Conservation (phyloP, 2,797 vertebrate species). For the Psittacula derbiana region DNA sequence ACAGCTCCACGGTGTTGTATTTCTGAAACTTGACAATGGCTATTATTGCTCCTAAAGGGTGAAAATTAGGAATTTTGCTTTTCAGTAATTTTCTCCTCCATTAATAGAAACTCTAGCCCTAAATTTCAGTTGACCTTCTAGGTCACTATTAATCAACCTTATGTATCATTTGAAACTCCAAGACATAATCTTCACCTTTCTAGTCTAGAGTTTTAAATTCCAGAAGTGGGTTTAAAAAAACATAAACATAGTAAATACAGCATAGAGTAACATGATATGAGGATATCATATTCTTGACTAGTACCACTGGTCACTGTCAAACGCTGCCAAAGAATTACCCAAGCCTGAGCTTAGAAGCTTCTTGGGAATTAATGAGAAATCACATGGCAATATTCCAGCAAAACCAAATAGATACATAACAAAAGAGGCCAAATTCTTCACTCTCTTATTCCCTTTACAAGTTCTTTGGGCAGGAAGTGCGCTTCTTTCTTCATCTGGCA, state of each 20-base stretch:
- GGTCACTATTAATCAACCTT: conserved; percentile 43
- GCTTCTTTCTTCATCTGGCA: not conserved
- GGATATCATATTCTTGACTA: not conserved
- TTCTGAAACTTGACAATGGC: conserved; percentile 56
- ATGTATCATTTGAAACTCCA: conserved; percentile 40
- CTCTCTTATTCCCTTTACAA: not conserved
- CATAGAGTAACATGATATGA: not conserved
- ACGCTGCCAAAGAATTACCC: not conserved
- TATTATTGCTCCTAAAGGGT: conserved; percentile 42
- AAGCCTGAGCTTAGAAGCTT: not conserved
- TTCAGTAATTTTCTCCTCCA: conserved; percentile 52
- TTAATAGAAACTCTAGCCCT: conserved; percentile 60
- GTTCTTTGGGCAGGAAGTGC: not conserved
- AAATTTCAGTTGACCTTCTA: conserved; percentile 53
- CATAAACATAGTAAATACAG: not conserved
- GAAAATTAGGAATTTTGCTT: conserved; percentile 24
- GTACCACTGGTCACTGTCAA: not conserved
- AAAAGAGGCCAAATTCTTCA: not conserved
- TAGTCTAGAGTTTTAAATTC: not conserved
- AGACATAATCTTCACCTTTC: conserved; percentile 1
- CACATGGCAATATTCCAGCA: not conserved
- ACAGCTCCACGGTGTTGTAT: conserved; percentile 14
- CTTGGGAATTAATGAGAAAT: not conserved
- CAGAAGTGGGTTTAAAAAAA: not conserved
- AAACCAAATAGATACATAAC: not conserved